Conservation (phyloP, 1,140 invertebrate genomes). For the Zaprionus taronus region DNA sequence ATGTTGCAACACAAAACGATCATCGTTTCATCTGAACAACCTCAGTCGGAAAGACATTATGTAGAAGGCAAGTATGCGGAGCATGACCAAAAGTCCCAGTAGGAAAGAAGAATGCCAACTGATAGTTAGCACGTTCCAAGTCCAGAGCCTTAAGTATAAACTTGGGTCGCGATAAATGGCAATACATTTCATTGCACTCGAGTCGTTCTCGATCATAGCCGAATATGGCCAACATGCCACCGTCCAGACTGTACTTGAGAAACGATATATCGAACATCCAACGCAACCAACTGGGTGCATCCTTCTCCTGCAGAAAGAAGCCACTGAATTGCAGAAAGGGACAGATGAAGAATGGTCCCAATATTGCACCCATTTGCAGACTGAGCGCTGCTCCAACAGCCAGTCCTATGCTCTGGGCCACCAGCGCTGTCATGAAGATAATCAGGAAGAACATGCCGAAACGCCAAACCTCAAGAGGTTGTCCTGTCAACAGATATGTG, state of each 20-base stretch:
- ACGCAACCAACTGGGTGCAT: conserved; percentile 91
- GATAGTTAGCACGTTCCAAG: conserved; percentile 87
- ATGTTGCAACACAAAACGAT: conserved; percentile 45
- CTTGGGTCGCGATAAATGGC: conserved; percentile 89
- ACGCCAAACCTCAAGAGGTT: conserved; percentile 89
- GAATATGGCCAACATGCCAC: conserved; percentile 87
- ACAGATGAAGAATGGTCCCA: conserved; percentile 93
- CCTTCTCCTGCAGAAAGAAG: conserved; percentile 94
- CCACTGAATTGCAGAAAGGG: conserved; percentile 95
- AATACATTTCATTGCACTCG: conserved; percentile 88
- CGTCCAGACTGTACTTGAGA: conserved; percentile 91
- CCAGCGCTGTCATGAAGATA: conserved; percentile 91
- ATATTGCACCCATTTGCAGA: conserved; percentile 92
- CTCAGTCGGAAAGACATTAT: conserved; percentile 82
- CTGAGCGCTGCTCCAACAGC: conserved; percentile 92
- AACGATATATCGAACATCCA: conserved; percentile 96
- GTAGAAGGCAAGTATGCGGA: conserved; percentile 80
- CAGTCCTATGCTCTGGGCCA: conserved; percentile 93
- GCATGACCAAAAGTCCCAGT: conserved; percentile 60
- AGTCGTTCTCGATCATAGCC: conserved; percentile 89
- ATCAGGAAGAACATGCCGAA: conserved; percentile 90
- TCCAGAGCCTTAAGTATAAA: conserved; percentile 90
- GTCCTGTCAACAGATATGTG: conserved; percentile 93
- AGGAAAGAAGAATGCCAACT: conserved; percentile 66
- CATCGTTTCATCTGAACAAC: conserved; percentile 73